Evolutionary conservation across 2,113 vertebrate species (phyloP), one percentile per base, ranked within the genome.

Genomic region (Scomber scombrus): DNA sequence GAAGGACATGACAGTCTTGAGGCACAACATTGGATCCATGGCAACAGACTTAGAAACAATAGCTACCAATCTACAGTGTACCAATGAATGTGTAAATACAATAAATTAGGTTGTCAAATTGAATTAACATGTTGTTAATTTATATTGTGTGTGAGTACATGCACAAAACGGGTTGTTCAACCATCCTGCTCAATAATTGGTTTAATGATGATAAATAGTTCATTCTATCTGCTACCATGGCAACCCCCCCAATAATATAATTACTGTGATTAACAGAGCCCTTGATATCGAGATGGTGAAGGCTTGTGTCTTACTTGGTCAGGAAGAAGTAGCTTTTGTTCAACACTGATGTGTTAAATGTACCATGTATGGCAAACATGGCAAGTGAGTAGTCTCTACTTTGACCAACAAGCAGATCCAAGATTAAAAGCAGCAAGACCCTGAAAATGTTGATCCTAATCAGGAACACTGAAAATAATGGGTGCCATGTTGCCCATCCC

Each of bases 151-250:
- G 19, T 46, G 9, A 16, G 11, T 31, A n/a, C 29, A 19, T 31
- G 34, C 47, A 66, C 16, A 23, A 51, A 50, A 40, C 0, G 2
- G 16, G 18, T 21, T 58, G 40, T 71, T 77, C 18, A 61, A 26
- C 19, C 47, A 23, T 51, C 15, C 19, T 68, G 13, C 49, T 60
- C 19, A 54, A 15, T 85, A 72, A 74, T 52, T 84, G 26, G 46
- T 75, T 70, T 79, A 55, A 70, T 63, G 18, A 61, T 75, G 80
- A 87, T 71, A 46, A 77, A 81, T 70, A 54, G 21, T 47, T 34
- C 3, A 14, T 13, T 74, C 52, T 46, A n/a, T 23, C 18, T 31
- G 51, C n/a, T 52, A 10, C 51, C 45, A 49, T 57, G 64, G 55
- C 34, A 86, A 75, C 65, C 68, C 0, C n/a, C 10, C 46, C 49